Evolutionary conservation across 1,140 invertebrate species (phyloP), one percentile per base, ranked within the genome.

Genomic region (Oncopeltus fasciatus): DNA sequence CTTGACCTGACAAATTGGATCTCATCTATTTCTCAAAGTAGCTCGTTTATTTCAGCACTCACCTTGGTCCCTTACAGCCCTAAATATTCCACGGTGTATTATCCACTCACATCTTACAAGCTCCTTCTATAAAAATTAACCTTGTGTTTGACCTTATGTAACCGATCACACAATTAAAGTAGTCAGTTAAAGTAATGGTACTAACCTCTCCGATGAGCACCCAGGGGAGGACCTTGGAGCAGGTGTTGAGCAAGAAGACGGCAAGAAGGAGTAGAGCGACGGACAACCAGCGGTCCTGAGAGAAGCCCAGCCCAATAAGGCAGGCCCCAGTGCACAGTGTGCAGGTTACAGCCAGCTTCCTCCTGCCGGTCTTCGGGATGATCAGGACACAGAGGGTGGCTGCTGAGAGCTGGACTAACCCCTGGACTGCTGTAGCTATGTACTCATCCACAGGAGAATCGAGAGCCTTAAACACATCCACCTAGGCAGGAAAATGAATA

Each of bases 141-240:
- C n/a, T n/a, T n/a, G n/a, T n/a, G n/a, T n/a, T n/a, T n/a, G n/a
- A n/a, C n/a, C n/a, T n/a, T n/a, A n/a, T n/a, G n/a, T n/a, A n/a
- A n/a, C n/a, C n/a, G n/a, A n/a, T n/a, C n/a, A n/a, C n/a, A n/a
- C n/a, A n/a, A n/a, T n/a, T 38, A 14, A 38, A 38, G 31, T 38
- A 18, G 18, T n/a, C 8, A n/a, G 20, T 21, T 21, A 49, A 4
- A 49, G 8, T n/a, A 5, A 18, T 49, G 16, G 46, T 49, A 49
- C 14, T 49, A n/a, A 83, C 81, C 71, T 88, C 85, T 21, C 84
- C 85, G 44, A 84, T 83, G 4, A 88, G 74, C 43, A 88, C 78
- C 86, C 85, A 88, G 3, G 85, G 85, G 4, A 88, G 68, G 31
- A 85, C 71, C 57, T 83, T 73, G n/a, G 87, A 83, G 0, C 84